These are phyloP conservation scores for Himalopsyche kuldschensis DNA, from an alignment of 2,888 invertebrate genomes.

Conservation along the genomic window DNA sequence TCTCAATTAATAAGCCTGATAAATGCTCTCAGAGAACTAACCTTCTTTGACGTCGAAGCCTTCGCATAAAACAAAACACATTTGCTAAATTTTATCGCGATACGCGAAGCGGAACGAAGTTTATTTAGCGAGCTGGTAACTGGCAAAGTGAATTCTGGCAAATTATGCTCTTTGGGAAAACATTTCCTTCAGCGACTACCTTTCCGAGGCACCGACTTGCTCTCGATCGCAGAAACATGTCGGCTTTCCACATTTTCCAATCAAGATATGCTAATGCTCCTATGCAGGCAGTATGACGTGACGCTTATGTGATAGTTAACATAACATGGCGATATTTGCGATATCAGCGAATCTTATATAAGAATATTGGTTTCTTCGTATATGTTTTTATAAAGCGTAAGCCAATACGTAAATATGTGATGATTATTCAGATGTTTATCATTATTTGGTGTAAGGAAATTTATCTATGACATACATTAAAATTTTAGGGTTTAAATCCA, in stretches of 20 bases:
- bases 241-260: slow-evolving; percentile 23
- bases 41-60: neutral
- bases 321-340: neutral
- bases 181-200: neutral
- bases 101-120: neutral
- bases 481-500: no score
- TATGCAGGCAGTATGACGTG: neutral
- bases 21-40: neutral
- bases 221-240: neutral
- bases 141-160: neutral
- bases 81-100: neutral
- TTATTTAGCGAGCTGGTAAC: neutral
- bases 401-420: no score
- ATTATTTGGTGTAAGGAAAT: no score
- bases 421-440: no score
- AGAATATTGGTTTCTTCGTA: no score
- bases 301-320: neutral
- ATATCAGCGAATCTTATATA: neutral
- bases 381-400: no score
- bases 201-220: neutral
- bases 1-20: neutral
- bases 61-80: neutral
- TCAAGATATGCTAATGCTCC: slow-evolving; percentile 28
- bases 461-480: no score
- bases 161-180: neutral